phyloP scores from a whole-genome alignment of 2,797 vertebrate species.

The Acropternis orthonyx region DNA sequence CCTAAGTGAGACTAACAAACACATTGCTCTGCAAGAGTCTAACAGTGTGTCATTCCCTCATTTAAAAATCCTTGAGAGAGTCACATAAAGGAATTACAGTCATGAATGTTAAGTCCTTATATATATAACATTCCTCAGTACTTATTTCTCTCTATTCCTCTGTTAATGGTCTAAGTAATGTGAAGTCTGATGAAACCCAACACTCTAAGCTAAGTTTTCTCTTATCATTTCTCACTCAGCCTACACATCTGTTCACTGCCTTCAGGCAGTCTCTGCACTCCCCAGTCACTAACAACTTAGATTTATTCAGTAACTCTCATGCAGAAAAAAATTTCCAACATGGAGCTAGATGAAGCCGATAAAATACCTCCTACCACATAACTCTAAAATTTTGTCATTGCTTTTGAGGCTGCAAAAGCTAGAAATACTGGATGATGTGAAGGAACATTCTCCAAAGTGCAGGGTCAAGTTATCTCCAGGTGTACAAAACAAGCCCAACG shows the following conservation, averaged over 20 bases:
- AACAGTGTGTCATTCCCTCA: not conserved
- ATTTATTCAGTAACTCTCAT: constrained; percentile 33
- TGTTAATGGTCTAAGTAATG: constrained; percentile 3
- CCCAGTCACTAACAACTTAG: constrained; percentile 15
- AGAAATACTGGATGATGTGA: not conserved
- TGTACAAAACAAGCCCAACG: not conserved
- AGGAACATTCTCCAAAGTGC: not conserved
- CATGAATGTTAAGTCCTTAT: not conserved
- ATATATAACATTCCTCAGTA: not conserved
- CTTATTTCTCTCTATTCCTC: not conserved
- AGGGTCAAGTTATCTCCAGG: not conserved
- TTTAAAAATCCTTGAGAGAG: not conserved
- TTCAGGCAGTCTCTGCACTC: constrained; percentile 32
- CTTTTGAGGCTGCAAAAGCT: not conserved
- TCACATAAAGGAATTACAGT: not conserved
- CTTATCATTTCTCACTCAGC: constrained; percentile 39
- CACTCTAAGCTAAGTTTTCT: constrained; percentile 22
- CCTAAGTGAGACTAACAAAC: not conserved
- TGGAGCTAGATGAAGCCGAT: not conserved
- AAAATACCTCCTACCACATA: not conserved
- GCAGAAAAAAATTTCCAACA: not conserved
- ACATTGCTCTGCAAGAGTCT: not conserved
- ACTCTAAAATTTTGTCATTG: not conserved
- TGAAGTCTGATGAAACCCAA: constrained; percentile 12
- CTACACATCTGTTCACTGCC: constrained; percentile 48